phyloP scores from a whole-genome alignment of 2,113 vertebrate genomes.

The Dendrocopos noguchii region DNA sequence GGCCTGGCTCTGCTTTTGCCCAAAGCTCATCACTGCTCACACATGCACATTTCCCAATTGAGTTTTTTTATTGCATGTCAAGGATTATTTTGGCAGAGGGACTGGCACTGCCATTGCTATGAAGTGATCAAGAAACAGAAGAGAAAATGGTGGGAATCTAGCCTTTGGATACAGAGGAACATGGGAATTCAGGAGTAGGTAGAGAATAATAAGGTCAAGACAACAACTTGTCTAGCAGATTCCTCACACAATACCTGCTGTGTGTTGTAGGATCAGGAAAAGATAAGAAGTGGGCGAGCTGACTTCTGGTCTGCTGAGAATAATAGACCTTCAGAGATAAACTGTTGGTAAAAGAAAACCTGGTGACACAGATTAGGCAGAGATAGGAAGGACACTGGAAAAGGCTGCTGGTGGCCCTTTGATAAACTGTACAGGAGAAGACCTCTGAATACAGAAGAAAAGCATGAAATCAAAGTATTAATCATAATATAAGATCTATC shows the following conservation, averaged over 20 bases:
- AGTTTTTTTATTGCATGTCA: rapidly evolving
- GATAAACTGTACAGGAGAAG: background rate
- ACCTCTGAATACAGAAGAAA: background rate
- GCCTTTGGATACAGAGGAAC: background rate
- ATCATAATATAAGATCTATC: background rate
- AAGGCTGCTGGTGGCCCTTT: background rate
- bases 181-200: background rate
- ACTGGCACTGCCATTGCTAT: background rate
- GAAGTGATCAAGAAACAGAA: background rate
- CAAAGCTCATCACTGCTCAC: background rate
- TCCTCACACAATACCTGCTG: background rate
- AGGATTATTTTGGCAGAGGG: background rate
- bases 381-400: background rate
- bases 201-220: background rate
- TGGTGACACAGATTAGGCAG: background rate
- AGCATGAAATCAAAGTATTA: background rate
- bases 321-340: background rate
- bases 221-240: background rate
- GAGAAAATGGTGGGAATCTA: background rate
- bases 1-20: background rate
- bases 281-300: background rate
- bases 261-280: background rate
- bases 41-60: background rate
- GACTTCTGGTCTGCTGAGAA: background rate
- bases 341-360: background rate